Base-by-base conservation (phyloP, 2,797 vertebrate species). In the Prunella strophiata region DNA sequence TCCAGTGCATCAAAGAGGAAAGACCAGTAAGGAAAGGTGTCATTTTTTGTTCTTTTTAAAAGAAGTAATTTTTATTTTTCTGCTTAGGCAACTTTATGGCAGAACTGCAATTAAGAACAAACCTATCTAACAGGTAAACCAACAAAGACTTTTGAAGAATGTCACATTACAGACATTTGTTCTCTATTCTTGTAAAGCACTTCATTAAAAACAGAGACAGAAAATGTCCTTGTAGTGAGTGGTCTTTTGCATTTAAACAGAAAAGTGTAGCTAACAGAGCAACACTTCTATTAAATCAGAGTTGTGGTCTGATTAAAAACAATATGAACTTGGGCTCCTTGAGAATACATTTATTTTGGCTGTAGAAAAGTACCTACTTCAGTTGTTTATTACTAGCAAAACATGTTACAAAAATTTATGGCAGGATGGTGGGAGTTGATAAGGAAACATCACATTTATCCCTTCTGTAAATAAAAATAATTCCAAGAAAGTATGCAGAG, bases 171-270 rank as follows among this genome's bases (percentile, higher is more conserved):
- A 91, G 89, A 66, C 75, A 93, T 74, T 71, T 71, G 3, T 85
- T 95, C 89, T 94, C 68, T 91, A 43, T 94, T 95, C 74, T 92
- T 67, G 42, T 91, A 91, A 89, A 86, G 59, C 25, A 86, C 34
- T 67, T 80, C 47, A 32, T 88, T 96, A 82, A 68, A 66, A 76
- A 51, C 17, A 73, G 66, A 72, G 52, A 55, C 50, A 70, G 5
- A 52, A 85, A 80, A 67, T 77, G 13, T 50, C 38, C 27, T 19
- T 5, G 2, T 30, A 61, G 25, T 42, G 22, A 54, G 16, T 16
- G 18, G 43, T 32, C 30, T 93, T 73, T 11, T 65, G 57, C 48
- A 55, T 78, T 61, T 90, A 66, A 90, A 12, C 29, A 86, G 8
- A 19, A 85, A 88, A 32, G 11, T 16, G 21, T 55, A 79, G 73